Percentiles rank a stretch among this genome's conserved stretches.
These are phyloP conservation scores for Synanthedon vespiformis DNA, from an alignment of 2,888 invertebrate genomes.

Conservation along the genomic window DNA sequence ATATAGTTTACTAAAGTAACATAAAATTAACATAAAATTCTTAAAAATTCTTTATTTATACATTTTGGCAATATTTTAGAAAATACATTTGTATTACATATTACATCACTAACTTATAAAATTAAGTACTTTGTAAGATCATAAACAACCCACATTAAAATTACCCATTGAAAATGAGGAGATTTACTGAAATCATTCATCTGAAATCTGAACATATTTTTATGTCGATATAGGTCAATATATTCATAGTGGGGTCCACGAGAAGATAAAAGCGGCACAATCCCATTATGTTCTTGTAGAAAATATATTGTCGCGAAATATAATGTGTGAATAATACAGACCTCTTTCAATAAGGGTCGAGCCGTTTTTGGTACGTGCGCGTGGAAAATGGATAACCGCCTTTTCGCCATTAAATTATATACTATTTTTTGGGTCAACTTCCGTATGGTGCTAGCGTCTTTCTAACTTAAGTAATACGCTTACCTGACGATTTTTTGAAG, in stretches of 20 bases:
- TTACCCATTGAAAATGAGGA: too few relatives aligned
- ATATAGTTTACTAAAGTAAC: too few relatives aligned
- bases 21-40: too few relatives aligned
- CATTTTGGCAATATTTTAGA: too few relatives aligned
- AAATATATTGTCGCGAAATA: conserved; percentile 40
- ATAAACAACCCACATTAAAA: too few relatives aligned
- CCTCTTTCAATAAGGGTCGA: conserved; percentile 48
- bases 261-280: conserved; percentile 25
- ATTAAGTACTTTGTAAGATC: too few relatives aligned
- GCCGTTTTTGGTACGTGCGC: conserved; percentile 36
- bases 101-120: too few relatives aligned
- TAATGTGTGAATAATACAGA: conserved; percentile 45
- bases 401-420: conserved; percentile 56
- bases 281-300: conserved; percentile 19
- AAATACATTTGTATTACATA: too few relatives aligned
- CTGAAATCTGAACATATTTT: too few relatives aligned
- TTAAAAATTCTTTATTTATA: too few relatives aligned
- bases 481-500: conserved; percentile 28
- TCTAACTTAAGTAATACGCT: conserved; percentile 26
- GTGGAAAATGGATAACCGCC: conserved; percentile 52
- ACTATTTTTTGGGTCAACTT: conserved; percentile 41
- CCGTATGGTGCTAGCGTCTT: conserved; percentile 22
- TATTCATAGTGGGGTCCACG: not conserved
- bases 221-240: too few relatives aligned
- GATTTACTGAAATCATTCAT: too few relatives aligned